Conservation (phyloP, 2,888 invertebrate genomes). For the Eristalis arbustorum region DNA sequence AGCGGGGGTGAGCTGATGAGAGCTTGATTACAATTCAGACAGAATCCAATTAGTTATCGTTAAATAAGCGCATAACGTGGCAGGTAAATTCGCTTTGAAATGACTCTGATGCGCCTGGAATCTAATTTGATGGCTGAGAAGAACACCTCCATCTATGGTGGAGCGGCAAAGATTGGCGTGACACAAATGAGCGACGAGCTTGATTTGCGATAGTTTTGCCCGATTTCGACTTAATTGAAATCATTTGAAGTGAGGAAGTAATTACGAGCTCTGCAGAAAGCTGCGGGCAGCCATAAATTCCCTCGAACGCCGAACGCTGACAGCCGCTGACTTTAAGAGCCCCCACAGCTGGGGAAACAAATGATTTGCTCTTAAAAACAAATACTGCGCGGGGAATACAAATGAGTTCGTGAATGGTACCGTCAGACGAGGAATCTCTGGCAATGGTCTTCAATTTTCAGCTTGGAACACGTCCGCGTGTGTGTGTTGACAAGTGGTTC, state of each 20-base stretch:
- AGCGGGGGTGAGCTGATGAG: conserved; percentile 1
- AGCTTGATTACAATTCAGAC: conserved; percentile 56
- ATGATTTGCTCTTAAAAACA: neutral
- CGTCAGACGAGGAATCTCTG: neutral
- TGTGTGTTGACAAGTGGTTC: neutral
- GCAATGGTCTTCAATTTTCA: neutral
- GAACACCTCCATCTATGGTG: too few relatives aligned
- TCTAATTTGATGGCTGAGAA: too few relatives aligned
- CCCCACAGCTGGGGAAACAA: neutral
- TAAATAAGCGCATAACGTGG: conserved; percentile 58
- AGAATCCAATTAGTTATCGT: conserved; percentile 66
- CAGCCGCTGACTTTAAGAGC: neutral
- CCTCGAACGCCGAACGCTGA: neutral
- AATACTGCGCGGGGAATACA: neutral
- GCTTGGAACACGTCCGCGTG: neutral
- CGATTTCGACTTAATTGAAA: neutral
- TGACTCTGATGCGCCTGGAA: conserved; percentile 19
- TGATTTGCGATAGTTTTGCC: neutral
- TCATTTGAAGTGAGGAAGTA: neutral
- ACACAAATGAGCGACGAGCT: neutral
- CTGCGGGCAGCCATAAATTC: neutral
- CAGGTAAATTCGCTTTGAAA: conserved; percentile 39
- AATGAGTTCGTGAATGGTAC: neutral
- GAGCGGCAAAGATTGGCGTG: neutral
- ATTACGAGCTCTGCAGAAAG: neutral